These are phyloP conservation scores for Sinotaia quadrata DNA, from an alignment of 2,888 invertebrate species.

Conservation along the genomic window DNA sequence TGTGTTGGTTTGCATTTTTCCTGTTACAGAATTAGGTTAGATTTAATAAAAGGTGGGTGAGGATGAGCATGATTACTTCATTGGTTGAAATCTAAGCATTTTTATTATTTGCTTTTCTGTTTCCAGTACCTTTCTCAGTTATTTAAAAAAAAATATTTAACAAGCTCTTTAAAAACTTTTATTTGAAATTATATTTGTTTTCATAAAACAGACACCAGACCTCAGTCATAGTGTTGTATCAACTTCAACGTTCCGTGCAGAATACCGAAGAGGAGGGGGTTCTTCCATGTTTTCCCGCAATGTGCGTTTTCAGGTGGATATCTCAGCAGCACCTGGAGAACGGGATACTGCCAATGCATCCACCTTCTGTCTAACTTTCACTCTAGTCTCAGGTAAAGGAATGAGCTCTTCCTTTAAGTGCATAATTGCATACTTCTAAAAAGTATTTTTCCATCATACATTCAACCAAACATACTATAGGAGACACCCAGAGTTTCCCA, in stretches of 20 bases:
- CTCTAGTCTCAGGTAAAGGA: constrained; percentile 87
- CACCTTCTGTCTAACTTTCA: constrained; percentile 94
- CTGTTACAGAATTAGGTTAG: background rate
- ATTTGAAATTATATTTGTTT: background rate
- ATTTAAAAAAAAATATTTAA: too few species aligned
- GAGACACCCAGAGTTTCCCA: too few species aligned
- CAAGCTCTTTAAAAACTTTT: background rate
- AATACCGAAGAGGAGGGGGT: constrained; percentile 90
- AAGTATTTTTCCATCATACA: too few species aligned
- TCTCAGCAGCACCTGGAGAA: constrained; percentile 65
- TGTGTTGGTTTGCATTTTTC: too few species aligned
- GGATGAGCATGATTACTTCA: too few species aligned
- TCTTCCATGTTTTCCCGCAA: constrained; percentile 97
- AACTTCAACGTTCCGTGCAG: constrained; percentile 97
- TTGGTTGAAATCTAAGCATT: too few species aligned
- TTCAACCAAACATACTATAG: too few species aligned
- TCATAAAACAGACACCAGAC: constrained; percentile 69
- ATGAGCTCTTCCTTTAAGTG: too few species aligned
- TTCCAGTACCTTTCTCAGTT: too few species aligned
- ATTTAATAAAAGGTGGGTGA: too few species aligned
- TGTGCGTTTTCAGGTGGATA: constrained; percentile 87
- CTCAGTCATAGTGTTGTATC: constrained; percentile 92
- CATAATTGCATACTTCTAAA: too few species aligned
- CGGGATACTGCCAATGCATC: constrained; percentile 55
- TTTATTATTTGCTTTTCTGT: background rate